A percentile compares a stretch with the other conserved stretches of the same genome.
Conservation (phyloP, 2,888 invertebrate species). For the Epistrophe eligans region DNA sequence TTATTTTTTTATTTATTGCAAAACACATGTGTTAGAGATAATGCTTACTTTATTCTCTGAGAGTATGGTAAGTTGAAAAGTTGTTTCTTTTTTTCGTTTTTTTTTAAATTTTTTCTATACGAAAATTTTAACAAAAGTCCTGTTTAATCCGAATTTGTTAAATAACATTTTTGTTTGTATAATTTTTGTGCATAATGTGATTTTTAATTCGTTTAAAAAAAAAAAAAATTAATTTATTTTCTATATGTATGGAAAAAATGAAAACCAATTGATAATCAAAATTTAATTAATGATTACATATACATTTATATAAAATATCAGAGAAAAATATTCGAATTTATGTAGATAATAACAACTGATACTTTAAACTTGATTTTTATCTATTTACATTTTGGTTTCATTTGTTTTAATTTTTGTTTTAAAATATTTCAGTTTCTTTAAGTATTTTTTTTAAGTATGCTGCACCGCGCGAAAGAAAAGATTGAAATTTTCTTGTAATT, state of each 20-base stretch:
- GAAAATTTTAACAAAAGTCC: conserved; percentile 78
- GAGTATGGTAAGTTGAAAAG: conserved; percentile 46
- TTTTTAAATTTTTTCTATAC: conserved; percentile 42
- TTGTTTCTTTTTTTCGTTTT: conserved; percentile 4
- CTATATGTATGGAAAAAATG: not conserved
- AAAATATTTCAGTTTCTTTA: conserved; percentile 8
- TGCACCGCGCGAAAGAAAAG: conserved; percentile 38
- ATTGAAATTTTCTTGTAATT: not conserved
- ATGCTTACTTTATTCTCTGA: conserved; percentile 36
- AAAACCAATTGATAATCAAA: not conserved
- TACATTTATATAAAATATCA: not conserved
- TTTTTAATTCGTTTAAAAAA: conserved; percentile 12
- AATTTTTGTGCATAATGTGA: conserved; percentile 53
- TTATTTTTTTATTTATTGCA: conserved; percentile 63
- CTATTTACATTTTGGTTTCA: conserved; percentile 34
- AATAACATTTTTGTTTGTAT: conserved; percentile 58
- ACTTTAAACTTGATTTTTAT: not conserved
- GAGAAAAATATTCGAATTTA: conserved; percentile 3
- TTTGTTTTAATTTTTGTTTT: conserved; percentile 5
- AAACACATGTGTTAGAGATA: conserved; percentile 48
- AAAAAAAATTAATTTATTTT: not conserved
- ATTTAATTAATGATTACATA: conserved; percentile 11
- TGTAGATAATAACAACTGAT: not conserved
- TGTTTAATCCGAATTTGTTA: conserved; percentile 80
- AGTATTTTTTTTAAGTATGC: conserved; percentile 49